A percentile compares a stretch with the other conserved stretches of the same genome.
Evolutionary conservation across 2,113 vertebrate genomes (phyloP).

Genomic region (Solenodon paradoxus): DNA sequence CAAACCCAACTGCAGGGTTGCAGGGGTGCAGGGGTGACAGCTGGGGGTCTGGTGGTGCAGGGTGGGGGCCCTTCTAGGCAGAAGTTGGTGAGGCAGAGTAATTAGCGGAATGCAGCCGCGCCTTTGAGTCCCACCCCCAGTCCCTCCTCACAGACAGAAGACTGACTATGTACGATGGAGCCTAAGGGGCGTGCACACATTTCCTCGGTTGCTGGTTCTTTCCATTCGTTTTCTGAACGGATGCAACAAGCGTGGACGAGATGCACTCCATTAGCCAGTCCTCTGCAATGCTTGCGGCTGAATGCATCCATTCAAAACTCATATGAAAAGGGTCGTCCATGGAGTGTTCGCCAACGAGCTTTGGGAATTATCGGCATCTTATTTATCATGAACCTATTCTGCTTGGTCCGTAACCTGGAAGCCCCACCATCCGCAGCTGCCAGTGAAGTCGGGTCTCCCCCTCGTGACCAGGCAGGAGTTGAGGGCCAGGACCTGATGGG

Average conservation of each 20-base stretch:
- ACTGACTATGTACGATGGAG: no score
- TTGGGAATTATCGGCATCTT: background rate
- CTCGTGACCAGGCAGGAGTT: background rate
- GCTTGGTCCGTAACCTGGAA: background rate
- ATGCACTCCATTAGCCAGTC: background rate
- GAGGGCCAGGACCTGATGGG: background rate
- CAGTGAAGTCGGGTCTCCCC: no score
- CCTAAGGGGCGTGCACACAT: no score
- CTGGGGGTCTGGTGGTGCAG: background rate
- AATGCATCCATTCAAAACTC: background rate
- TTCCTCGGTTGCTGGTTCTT: background rate
- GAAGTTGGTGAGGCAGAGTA: no score
- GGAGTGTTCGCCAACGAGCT: background rate
- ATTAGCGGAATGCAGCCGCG: no score
- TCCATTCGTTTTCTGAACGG: conserved; percentile 3
- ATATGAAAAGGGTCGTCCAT: no score
- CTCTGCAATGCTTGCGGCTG: background rate
- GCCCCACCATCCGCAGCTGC: no score
- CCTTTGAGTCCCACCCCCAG: no score
- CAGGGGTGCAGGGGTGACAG: no score
- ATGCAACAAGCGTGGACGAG: background rate
- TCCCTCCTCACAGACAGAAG: background rate
- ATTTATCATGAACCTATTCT: background rate
- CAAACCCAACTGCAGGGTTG: no score
- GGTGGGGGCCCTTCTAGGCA: background rate